These are phyloP conservation scores for Phortica magna DNA, from an alignment of 2,888 invertebrate species.

Conservation along the genomic window DNA sequence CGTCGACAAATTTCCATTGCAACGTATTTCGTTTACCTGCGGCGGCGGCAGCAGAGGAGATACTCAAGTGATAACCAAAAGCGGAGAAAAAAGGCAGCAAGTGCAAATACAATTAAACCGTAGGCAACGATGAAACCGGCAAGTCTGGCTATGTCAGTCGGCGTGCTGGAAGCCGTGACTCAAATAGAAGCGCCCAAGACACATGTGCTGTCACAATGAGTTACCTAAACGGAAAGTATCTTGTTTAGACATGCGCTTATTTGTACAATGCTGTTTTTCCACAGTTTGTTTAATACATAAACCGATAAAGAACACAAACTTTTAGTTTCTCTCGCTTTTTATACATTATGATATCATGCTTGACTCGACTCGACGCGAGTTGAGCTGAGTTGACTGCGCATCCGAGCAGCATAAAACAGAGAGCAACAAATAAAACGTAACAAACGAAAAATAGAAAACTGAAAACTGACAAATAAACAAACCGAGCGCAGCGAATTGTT, in stretches of 20 bases:
- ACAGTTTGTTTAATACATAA: slow-evolving; percentile 20
- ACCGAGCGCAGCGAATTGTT: not conserved
- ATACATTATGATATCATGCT: slow-evolving; percentile 6
- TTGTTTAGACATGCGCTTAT: slow-evolving; percentile 15
- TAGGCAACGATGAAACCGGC: too few relatives aligned
- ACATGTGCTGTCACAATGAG: not conserved
- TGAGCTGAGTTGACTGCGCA: not conserved
- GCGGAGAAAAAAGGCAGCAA: too few relatives aligned
- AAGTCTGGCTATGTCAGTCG: too few relatives aligned
- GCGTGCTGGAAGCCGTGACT: too few relatives aligned
- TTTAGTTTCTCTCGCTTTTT: not conserved
- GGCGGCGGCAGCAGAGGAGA: not conserved
- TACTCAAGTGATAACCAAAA: too few relatives aligned
- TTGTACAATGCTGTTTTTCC: not conserved
- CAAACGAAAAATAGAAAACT: not conserved
- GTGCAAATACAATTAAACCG: too few relatives aligned
- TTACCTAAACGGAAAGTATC: not conserved
- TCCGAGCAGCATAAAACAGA: not conserved
- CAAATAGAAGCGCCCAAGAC: not conserved
- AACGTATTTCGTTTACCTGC: not conserved
- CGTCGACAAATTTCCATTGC: not conserved
- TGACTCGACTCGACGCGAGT: not conserved
- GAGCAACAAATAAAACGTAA: slow-evolving; percentile 1
- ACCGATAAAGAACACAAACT: slow-evolving; percentile 1
- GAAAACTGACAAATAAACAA: slow-evolving; percentile 11